These are phyloP conservation scores for Paramuricea clavata DNA, from an alignment of 92 coral and sea anemone genomes.

Conservation along the genomic window DNA sequence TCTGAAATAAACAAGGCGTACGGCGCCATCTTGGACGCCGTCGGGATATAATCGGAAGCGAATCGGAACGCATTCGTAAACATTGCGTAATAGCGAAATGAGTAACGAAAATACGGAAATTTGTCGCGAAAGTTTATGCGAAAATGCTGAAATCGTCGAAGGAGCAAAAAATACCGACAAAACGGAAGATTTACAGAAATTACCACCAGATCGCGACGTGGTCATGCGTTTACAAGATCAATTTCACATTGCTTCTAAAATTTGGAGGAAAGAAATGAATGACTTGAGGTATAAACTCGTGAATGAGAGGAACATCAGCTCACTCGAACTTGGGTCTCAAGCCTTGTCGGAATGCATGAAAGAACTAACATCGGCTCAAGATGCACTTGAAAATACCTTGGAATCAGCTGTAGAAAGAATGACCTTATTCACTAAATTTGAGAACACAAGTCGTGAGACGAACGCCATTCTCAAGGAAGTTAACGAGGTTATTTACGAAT, in stretches of 20 bases:
- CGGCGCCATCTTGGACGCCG: no score
- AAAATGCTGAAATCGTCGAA: not conserved
- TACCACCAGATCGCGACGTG: not conserved
- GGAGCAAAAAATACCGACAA: not conserved
- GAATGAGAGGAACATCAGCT: constrained; percentile 14
- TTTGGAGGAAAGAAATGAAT: constrained; percentile 53
- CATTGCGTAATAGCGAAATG: not conserved
- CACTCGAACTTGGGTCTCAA: constrained; percentile 47
- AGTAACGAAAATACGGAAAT: not conserved
- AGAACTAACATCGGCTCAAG: constrained; percentile 30
- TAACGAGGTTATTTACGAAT: constrained; percentile 16
- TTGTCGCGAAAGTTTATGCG: not conserved
- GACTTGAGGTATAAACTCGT: constrained; percentile 9
- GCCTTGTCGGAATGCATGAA: constrained; percentile 31
- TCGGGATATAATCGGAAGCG: no score
- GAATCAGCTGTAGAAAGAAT: constrained; percentile 46
- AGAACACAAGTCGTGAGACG: constrained; percentile 43
- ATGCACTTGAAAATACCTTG: constrained; percentile 24
- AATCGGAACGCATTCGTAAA: no score
- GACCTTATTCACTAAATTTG: constrained; percentile 37
- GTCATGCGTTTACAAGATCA: not conserved
- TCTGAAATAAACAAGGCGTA: no score
- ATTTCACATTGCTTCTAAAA: constrained; percentile 24
- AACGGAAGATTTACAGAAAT: not conserved
- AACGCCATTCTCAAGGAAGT: constrained; percentile 42